Conservation (phyloP, 2,888 invertebrate genomes). For the Magallana nippona region DNA sequence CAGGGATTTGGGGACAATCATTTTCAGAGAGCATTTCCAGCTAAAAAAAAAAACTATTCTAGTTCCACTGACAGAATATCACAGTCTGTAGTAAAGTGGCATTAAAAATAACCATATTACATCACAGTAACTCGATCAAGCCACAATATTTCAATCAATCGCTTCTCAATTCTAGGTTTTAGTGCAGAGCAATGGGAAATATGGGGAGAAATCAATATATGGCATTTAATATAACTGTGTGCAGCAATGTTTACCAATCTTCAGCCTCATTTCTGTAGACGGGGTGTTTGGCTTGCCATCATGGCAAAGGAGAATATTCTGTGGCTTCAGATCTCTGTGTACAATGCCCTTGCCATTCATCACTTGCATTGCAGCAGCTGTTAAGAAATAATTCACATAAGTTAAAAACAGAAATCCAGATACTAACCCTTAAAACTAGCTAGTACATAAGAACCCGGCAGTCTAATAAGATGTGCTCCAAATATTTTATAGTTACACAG, state of each 20-base stretch:
- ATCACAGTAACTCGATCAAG: too few relatives aligned
- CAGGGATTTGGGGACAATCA: neutral
- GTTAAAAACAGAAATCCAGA: too few relatives aligned
- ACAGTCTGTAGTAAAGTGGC: too few relatives aligned
- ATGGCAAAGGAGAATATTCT: conserved; percentile 97
- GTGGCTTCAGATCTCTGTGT: conserved; percentile 99
- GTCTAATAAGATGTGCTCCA: too few relatives aligned
- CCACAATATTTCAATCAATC: too few relatives aligned
- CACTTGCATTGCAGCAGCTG: conserved; percentile 98
- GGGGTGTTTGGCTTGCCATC: conserved; percentile 85
- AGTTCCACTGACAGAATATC: too few relatives aligned
- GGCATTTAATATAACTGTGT: neutral
- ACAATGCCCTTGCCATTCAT: conserved; percentile 98
- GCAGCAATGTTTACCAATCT: conserved; percentile 87
- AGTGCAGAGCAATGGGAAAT: neutral
- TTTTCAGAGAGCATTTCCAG: neutral
- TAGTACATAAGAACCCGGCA: too few relatives aligned
- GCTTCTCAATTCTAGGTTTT: neutral
- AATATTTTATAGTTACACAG: too few relatives aligned
- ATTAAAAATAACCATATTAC: too few relatives aligned
- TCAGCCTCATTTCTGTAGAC: conserved; percentile 93
- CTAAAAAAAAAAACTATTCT: neutral
- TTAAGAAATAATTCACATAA: neutral
- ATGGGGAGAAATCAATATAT: neutral
- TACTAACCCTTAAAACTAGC: too few relatives aligned